Evolutionary conservation across 37 sponge, comb jelly and placozoan species (phyloP).

Genomic region (Cliona cf. orientalis): DNA sequence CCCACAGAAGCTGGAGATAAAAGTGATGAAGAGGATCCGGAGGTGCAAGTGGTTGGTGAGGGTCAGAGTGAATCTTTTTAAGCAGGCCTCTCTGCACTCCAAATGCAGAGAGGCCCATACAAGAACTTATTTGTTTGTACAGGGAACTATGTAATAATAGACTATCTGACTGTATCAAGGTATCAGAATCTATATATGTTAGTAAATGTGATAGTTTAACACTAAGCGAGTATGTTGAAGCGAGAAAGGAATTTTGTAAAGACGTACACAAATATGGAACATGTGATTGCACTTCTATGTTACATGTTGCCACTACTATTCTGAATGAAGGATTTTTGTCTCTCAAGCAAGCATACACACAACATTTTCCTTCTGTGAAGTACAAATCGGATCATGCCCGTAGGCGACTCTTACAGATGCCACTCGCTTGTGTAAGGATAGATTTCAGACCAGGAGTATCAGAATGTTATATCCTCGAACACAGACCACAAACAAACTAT

Average conservation of each 20-base stretch:
- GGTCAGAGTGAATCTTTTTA: too few relatives aligned
- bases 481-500: background rate
- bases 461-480: constrained; percentile 6
- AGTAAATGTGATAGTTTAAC: background rate
- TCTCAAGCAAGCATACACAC: constrained; percentile 3
- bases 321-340: background rate
- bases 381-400: constrained; percentile 9
- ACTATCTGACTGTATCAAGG: background rate
- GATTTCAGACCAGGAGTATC: background rate
- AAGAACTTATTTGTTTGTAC: background rate
- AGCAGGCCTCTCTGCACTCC: too few relatives aligned
- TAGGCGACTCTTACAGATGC: constrained; percentile 8
- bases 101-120: background rate
- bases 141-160: background rate
- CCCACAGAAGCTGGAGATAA: too few relatives aligned
- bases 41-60: too few relatives aligned
- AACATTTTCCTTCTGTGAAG: constrained; percentile 1
- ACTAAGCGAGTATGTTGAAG: constrained; percentile 17
- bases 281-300: background rate
- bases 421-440: background rate
- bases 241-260: background rate
- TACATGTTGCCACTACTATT: background rate
- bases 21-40: too few relatives aligned
- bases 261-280: background rate
- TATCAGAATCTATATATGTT: background rate